Conservation (phyloP, 2,888 invertebrate genomes). For the Melanophora roralis region DNA sequence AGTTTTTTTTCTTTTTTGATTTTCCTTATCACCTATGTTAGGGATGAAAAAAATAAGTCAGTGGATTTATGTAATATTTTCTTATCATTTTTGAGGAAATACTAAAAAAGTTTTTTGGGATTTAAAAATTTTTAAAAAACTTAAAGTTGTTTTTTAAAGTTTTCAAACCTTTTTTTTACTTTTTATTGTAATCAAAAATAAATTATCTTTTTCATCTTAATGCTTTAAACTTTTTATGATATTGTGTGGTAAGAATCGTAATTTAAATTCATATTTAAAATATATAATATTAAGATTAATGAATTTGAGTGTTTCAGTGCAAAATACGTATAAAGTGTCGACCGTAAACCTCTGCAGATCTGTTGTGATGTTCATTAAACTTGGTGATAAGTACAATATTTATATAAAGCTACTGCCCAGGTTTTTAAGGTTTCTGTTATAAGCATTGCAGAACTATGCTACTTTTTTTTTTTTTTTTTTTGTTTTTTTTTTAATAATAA, state of each 20-base stretch:
- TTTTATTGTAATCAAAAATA: conserved; percentile 36
- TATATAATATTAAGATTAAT: not conserved
- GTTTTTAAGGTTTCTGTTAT: too few relatives aligned
- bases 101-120: not conserved
- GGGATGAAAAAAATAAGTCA: conserved; percentile 43
- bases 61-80: conserved; percentile 17
- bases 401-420: too few relatives aligned
- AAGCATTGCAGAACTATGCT: too few relatives aligned
- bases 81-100: conserved; percentile 17
- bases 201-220: conserved; percentile 7
- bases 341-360: too few relatives aligned
- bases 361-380: too few relatives aligned
- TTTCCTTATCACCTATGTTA: conserved; percentile 66
- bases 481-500: too few relatives aligned
- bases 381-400: too few relatives aligned
- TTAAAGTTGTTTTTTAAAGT: conserved; percentile 8
- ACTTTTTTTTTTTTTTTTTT: too few relatives aligned
- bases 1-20: conserved; percentile 24
- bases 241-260: not conserved
- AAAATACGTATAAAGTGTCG: too few relatives aligned
- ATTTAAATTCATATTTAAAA: not conserved
- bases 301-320: too few relatives aligned
- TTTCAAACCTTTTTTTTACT: not conserved
- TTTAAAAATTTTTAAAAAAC: not conserved
- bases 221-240: not conserved